Conservation (phyloP, 2,113 vertebrate genomes). For the Ranitomeya variabilis region DNA sequence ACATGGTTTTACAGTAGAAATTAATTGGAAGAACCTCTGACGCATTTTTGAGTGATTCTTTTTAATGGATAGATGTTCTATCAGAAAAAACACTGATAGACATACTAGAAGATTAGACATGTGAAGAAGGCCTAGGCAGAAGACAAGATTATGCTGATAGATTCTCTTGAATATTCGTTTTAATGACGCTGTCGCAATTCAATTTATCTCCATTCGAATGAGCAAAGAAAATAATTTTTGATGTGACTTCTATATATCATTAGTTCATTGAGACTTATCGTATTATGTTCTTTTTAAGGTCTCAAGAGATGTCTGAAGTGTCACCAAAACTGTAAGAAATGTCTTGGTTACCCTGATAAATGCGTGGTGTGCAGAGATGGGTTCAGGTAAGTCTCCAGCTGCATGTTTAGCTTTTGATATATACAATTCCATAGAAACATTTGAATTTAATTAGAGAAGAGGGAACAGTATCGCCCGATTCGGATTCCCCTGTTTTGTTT, state of each 20-base stretch:
- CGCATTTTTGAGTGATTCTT: too few relatives aligned
- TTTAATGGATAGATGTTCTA: too few relatives aligned
- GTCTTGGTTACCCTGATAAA: slow-evolving; percentile 75
- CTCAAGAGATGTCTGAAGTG: slow-evolving; percentile 83
- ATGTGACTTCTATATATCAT: neutral
- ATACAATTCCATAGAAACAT: too few relatives aligned
- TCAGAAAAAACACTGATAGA: too few relatives aligned
- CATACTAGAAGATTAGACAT: too few relatives aligned
- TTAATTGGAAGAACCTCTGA: too few relatives aligned
- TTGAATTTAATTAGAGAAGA: neutral
- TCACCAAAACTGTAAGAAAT: slow-evolving; percentile 82
- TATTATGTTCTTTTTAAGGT: slow-evolving; percentile 66
- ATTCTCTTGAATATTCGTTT: neutral
- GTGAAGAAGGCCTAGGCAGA: neutral
- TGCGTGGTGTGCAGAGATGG: slow-evolving; percentile 83
- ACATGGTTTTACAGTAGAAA: too few relatives aligned
- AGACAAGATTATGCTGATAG: neutral
- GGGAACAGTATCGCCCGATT: too few relatives aligned
- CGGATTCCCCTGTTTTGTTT: neutral
- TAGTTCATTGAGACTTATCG: neutral
- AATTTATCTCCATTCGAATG: neutral
- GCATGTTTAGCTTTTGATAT: neutral
- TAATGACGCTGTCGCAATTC: neutral
- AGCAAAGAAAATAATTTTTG: neutral
- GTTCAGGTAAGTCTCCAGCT: slow-evolving; percentile 77